Base-by-base conservation (phyloP, 2,888 invertebrate species). In the Oxystoma pomonae region DNA sequence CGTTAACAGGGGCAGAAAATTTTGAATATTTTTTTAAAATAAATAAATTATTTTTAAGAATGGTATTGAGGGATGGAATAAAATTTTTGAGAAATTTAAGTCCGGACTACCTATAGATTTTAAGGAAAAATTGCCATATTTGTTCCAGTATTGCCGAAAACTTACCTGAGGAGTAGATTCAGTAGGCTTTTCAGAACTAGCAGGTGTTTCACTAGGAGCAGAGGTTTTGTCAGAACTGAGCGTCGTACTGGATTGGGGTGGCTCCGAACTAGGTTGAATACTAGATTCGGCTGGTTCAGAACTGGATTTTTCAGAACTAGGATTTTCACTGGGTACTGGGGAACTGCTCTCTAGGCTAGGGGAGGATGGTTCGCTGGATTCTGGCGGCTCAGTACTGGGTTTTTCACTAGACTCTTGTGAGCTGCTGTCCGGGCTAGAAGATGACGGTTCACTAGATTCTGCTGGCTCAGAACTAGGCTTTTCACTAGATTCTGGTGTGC, bases 361-460 rank as follows among this genome's bases (percentile, higher is more conserved):
- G 7, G 35, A 35, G 12, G 35, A 20, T 35, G 16, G 16, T 5
- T n/a, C 55, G 12, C 35, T 35, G 3, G 35, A 35, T 35, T 35
- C 35, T 35, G 35, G 12, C 5, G 35, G 12, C 3, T 35, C 35
- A 7, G 35, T 7, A 35, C 5, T 35, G 12, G 35, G 35, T 35
- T 35, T 35, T 35, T 35, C 35, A 35, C 5, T 7, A 35, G 35
- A 35, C 12, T 35, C 18, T 3, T 3, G 22, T 3, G 16, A 21
- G 57, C 57, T 57, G n/a, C 53, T 53, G 7, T 20, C 35, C 20
- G 60, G 57, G 20, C 59, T 21, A 16, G 55, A 2, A 7, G 35
- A 35, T 7, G 35, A 20, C 22, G 16, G 16, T n/a, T 35, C 35
- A 35, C 35, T 35, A 7, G 35, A 35, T 35, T 35, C 35, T 35